phyloP scores from a whole-genome alignment of 1,140 invertebrate species.

The Cydia strobilella region DNA sequence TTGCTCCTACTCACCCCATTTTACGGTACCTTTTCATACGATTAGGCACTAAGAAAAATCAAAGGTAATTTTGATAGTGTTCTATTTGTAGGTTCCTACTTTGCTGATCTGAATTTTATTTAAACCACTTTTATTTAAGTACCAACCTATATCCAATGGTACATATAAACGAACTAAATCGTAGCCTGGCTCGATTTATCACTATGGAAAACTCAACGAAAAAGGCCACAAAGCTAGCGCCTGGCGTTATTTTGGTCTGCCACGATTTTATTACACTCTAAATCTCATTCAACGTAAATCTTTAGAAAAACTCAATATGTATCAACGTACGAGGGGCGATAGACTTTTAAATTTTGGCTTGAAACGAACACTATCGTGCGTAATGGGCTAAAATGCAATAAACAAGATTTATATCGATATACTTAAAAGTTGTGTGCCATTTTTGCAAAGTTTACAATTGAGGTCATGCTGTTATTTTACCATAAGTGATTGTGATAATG shows the following conservation, averaged over 20 bases:
- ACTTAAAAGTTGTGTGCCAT: neutral
- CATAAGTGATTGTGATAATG: neutral
- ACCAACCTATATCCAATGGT: neutral
- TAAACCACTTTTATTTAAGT: neutral
- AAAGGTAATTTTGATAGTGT: no score
- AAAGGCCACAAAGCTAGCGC: conserved; percentile 15
- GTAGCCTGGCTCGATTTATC: neutral
- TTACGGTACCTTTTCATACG: no score
- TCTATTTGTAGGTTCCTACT: neutral
- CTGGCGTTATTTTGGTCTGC: conserved; percentile 21
- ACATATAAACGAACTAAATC: conserved; percentile 6
- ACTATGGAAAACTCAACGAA: neutral
- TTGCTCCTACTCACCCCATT: no score
- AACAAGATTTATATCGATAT: conserved; percentile 28
- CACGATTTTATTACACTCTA: conserved; percentile 30
- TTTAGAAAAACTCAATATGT: conserved; percentile 32
- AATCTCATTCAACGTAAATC: conserved; percentile 31
- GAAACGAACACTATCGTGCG: conserved; percentile 23
- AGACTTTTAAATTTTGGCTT: conserved; percentile 30
- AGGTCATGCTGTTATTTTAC: neutral
- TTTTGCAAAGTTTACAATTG: conserved; percentile 20
- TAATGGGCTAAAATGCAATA: conserved; percentile 32
- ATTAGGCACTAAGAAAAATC: no score
- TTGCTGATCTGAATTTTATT: neutral
- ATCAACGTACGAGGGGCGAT: conserved; percentile 16